These are phyloP conservation scores for Vandiemenella viatica DNA, from an alignment of 2,888 invertebrate genomes.

Conservation along the genomic window DNA sequence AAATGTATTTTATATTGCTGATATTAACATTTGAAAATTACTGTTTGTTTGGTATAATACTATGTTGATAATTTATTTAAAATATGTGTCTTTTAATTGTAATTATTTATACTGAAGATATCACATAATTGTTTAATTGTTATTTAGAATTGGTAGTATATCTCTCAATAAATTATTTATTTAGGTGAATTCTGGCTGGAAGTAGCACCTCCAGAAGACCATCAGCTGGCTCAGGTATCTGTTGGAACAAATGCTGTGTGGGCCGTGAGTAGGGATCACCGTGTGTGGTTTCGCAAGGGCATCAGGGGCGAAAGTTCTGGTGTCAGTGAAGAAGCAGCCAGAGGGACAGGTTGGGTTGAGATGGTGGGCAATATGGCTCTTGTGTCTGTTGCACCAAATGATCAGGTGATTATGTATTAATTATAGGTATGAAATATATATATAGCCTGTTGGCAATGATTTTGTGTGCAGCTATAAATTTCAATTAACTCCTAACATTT, in stretches of 20 bases:
- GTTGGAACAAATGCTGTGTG: conserved; percentile 67
- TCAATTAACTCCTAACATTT: too few species aligned
- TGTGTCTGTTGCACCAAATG: conserved; percentile 72
- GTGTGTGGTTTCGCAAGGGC: conserved; percentile 77
- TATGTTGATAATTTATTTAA: too few species aligned
- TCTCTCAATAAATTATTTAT: conserved; percentile 1
- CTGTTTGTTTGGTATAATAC: too few species aligned
- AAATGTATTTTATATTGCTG: too few species aligned
- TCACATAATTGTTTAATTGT: too few species aligned
- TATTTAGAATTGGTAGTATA: too few species aligned
- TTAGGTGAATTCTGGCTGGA: conserved; percentile 63
- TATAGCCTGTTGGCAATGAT: too few species aligned
- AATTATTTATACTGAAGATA: too few species aligned
- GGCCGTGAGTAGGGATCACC: conserved; percentile 68
- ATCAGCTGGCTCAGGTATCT: conserved; percentile 59
- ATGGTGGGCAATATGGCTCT: conserved; percentile 73
- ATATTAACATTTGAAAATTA: too few species aligned
- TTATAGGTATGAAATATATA: too few species aligned
- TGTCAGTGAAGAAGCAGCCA: conserved; percentile 56
- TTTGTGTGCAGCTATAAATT: too few species aligned
- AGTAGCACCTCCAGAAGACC: conserved; percentile 55
- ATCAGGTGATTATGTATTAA: conserved; percentile 43
- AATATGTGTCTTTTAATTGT: too few species aligned
- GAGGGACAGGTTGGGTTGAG: conserved; percentile 76
- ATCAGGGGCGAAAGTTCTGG: conserved; percentile 46